Evolutionary conservation across 2,113 vertebrate species (phyloP).

Genomic region (Anolis sagrei): DNA sequence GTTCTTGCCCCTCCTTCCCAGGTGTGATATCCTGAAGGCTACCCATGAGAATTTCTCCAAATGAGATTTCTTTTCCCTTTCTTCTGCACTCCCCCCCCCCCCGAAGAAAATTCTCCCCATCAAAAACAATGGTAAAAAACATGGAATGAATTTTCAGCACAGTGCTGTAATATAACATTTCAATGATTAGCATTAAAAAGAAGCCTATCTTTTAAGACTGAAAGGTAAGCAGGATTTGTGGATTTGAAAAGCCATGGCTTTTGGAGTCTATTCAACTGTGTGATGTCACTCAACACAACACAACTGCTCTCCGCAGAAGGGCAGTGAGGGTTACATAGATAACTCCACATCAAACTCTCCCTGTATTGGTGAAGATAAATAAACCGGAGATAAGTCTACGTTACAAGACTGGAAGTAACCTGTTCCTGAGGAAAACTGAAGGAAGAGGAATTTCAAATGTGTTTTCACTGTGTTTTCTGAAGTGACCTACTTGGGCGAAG

Average conservation of each 20-base stretch:
- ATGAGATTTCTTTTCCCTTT: too few relatives aligned
- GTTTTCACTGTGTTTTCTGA: not conserved
- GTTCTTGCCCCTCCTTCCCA: too few relatives aligned
- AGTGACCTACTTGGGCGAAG: not conserved
- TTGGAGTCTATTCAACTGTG: conserved; percentile 7
- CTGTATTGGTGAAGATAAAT: not conserved
- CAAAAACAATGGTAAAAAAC: too few relatives aligned
- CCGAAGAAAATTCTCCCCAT: too few relatives aligned
- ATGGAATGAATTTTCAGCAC: too few relatives aligned
- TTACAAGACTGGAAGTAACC: not conserved
- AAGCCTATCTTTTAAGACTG: not conserved
- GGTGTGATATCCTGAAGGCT: too few relatives aligned
- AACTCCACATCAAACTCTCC: not conserved
- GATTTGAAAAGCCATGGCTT: conserved; percentile 21
- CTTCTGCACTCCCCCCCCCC: too few relatives aligned
- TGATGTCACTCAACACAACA: too few relatives aligned
- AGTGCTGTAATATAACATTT: not conserved
- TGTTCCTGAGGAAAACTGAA: not conserved
- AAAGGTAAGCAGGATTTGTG: conserved; percentile 50
- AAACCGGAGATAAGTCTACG: not conserved
- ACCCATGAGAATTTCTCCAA: too few relatives aligned
- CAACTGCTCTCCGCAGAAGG: not conserved
- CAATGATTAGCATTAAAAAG: not conserved
- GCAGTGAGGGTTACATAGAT: not conserved
- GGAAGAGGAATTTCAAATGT: not conserved